Evolutionary conservation across 2,113 vertebrate genomes (phyloP).

Genomic region (Dasyprocta punctata): DNA sequence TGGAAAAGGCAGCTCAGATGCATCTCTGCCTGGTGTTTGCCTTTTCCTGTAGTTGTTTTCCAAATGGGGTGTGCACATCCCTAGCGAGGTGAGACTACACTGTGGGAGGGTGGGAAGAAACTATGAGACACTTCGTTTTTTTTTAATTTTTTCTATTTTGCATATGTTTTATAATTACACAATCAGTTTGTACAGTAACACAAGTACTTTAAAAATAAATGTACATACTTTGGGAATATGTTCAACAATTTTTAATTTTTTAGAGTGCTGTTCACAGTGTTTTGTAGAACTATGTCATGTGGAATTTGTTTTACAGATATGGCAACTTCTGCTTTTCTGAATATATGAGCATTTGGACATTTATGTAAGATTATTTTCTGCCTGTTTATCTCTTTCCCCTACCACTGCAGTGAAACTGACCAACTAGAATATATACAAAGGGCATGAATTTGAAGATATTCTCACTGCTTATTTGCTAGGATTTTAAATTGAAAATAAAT

Average conservation of each 20-base stretch:
- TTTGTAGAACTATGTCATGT: neutral
- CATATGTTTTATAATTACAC: neutral
- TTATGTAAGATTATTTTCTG: neutral
- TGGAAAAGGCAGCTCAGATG: neutral
- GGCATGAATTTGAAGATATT: neutral
- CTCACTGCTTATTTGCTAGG: neutral
- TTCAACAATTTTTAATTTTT: neutral
- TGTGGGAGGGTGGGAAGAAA: neutral
- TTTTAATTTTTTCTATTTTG: neutral
- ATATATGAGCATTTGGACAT: neutral
- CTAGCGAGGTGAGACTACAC: neutral
- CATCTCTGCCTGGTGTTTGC: neutral
- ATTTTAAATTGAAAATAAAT: slow-evolving; percentile 8
- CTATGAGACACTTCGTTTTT: neutral
- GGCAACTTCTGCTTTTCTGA: neutral
- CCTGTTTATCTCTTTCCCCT: neutral
- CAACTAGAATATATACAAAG: neutral
- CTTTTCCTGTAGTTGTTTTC: neutral
- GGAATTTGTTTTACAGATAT: neutral
- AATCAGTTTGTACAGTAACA: neutral
- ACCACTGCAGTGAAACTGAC: neutral
- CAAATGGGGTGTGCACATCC: neutral
- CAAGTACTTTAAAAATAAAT: neutral
- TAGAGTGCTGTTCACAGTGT: neutral
- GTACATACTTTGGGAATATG: neutral